Percentiles rank a stretch among this genome's conserved stretches.
These are phyloP conservation scores for Gallirallus australis DNA, from an alignment of 2,797 vertebrate species.

Conservation along the genomic window DNA sequence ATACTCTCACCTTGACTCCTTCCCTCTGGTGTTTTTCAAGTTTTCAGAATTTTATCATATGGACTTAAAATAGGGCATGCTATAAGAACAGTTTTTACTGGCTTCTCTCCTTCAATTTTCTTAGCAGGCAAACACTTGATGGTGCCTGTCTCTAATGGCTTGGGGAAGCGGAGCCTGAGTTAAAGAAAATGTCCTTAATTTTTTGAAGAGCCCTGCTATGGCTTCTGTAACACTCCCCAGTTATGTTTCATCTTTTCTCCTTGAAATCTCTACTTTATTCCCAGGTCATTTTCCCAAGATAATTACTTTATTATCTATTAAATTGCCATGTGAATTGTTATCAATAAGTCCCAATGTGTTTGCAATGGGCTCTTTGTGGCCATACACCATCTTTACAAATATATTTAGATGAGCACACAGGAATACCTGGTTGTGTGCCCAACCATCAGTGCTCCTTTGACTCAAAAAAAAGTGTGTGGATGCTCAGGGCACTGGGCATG, in stretches of 20 bases:
- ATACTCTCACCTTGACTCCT: slow-evolving; percentile 57
- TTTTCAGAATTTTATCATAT: slow-evolving; percentile 59
- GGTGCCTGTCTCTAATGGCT: slow-evolving; percentile 23
- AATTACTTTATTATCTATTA: neutral
- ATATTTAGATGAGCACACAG: neutral
- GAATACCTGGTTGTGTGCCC: neutral
- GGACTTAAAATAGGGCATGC: slow-evolving; percentile 56
- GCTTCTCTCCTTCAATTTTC: slow-evolving; percentile 68
- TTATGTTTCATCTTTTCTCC: neutral
- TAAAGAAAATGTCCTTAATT: slow-evolving; percentile 13
- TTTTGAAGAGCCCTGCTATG: neutral
- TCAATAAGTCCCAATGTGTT: neutral
- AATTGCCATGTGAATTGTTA: neutral
- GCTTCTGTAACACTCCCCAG: neutral
- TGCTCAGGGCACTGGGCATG: neutral
- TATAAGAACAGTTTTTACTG: slow-evolving; percentile 63
- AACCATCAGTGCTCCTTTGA: neutral
- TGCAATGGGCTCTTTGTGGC: neutral
- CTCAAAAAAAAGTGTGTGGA: neutral
- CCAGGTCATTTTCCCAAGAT: neutral
- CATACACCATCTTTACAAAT: neutral
- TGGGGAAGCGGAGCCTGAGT: neutral
- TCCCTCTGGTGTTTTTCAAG: slow-evolving; percentile 37
- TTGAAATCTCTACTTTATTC: neutral
- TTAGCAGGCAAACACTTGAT: slow-evolving; percentile 67